A percentile compares a stretch with the other conserved stretches of the same genome.
phyloP scores from a whole-genome alignment of 2,888 invertebrate genomes.

The Xestia sexstrigata region DNA sequence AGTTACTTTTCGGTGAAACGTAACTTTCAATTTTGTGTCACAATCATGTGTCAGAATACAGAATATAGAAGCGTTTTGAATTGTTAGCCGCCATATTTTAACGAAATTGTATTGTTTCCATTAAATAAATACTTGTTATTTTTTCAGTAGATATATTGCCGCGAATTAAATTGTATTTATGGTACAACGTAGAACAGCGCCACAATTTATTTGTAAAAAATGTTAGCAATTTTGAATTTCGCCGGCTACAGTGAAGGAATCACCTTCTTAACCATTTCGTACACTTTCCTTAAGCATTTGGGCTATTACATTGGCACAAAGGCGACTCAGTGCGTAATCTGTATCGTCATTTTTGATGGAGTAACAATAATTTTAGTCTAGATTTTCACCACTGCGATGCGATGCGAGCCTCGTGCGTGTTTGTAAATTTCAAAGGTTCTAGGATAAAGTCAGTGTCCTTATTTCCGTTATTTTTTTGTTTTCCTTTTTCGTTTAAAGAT shows the following conservation, averaged over 20 bases:
- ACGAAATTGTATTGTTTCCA: background rate
- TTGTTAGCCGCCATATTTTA: background rate
- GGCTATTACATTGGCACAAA: background rate
- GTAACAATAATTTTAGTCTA: background rate
- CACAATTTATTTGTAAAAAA: background rate
- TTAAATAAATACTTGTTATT: background rate
- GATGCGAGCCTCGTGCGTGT: background rate
- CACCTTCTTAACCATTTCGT: background rate
- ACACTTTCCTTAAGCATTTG: background rate
- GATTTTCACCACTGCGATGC: background rate
- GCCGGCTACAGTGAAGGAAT: background rate
- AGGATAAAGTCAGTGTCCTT: background rate
- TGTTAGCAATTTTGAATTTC: background rate
- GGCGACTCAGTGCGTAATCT: background rate
- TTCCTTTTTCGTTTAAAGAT: background rate
- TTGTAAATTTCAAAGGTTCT: background rate
- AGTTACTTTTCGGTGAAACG: background rate
- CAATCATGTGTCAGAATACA: background rate
- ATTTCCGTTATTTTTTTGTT: background rate
- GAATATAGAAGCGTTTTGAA: background rate
- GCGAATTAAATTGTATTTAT: background rate
- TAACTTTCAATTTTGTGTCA: background rate
- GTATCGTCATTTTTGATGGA: background rate
- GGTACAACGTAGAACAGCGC: background rate
- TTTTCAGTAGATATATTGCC: background rate